Percentiles rank a stretch among this genome's conserved stretches.
These are phyloP conservation scores for Pogonophryne albipinna DNA, from an alignment of 2,797 vertebrate species.

Conservation along the genomic window DNA sequence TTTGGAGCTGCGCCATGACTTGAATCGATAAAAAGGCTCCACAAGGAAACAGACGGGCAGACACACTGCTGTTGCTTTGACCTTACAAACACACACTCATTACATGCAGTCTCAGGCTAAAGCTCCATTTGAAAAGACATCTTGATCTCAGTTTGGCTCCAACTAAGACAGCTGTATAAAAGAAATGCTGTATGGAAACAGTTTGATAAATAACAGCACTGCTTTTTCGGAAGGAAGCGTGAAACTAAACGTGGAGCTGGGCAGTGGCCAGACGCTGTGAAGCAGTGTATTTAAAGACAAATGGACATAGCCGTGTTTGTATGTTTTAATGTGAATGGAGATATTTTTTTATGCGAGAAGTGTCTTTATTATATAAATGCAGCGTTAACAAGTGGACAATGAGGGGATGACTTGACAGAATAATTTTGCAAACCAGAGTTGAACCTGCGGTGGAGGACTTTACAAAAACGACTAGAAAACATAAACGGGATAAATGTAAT, in stretches of 20 bases:
- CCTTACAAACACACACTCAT: conserved; percentile 33
- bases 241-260: not conserved
- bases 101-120: not conserved
- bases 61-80: conserved; percentile 35
- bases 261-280: too few relatives aligned
- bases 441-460: too few relatives aligned
- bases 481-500: too few relatives aligned
- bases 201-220: not conserved
- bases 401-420: too few relatives aligned
- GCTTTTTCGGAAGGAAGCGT: not conserved
- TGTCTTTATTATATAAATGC: too few relatives aligned
- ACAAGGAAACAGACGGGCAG: conserved; percentile 19
- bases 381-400: too few relatives aligned
- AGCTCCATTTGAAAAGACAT: not conserved
- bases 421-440: too few relatives aligned
- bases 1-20: conserved; percentile 34
- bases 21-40: conserved; percentile 57
- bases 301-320: too few relatives aligned
- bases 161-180: not conserved
- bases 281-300: too few relatives aligned
- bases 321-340: too few relatives aligned
- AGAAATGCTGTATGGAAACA: not conserved
- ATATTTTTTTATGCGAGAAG: too few relatives aligned
- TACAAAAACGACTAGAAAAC: too few relatives aligned
- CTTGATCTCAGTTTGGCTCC: not conserved